A percentile compares a stretch with the other conserved stretches of the same genome.
These are phyloP conservation scores for Sinodicranocentrus sp. DNA, from an alignment of 2,888 invertebrate genomes.

Conservation along the genomic window DNA sequence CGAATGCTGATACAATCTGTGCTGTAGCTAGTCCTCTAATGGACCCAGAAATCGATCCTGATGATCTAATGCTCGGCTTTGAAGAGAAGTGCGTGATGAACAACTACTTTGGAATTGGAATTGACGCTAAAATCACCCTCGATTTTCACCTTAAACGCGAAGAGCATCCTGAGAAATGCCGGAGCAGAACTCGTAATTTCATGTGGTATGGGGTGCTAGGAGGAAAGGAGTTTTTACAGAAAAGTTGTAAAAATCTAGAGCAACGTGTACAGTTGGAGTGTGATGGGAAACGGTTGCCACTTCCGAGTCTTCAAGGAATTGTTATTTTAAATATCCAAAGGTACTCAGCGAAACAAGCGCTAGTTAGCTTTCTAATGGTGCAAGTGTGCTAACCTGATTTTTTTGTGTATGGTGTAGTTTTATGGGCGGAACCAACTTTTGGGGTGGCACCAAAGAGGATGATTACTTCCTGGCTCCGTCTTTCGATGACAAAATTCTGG, in stretches of 20 bases:
- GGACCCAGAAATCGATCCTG: slow-evolving; percentile 85
- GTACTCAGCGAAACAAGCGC: slow-evolving; percentile 78
- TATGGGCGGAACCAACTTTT: slow-evolving; percentile 99
- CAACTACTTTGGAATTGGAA: slow-evolving; percentile 98
- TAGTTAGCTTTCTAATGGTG: no score
- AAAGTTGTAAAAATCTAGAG: slow-evolving; percentile 97
- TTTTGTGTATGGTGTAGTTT: slow-evolving; percentile 83
- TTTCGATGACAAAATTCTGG: slow-evolving; percentile 96
- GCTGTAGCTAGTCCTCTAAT: slow-evolving; percentile 94
- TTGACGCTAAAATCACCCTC: slow-evolving; percentile 97
- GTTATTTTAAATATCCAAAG: slow-evolving; percentile 97
- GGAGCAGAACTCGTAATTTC: slow-evolving; percentile 95
- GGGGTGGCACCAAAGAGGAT: slow-evolving; percentile 96
- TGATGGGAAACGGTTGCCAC: slow-evolving; percentile 95
- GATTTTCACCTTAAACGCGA: slow-evolving; percentile 98
- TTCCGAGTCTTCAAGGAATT: slow-evolving; percentile 97
- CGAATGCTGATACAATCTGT: slow-evolving; percentile 97
- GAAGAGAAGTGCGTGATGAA: slow-evolving; percentile 98
- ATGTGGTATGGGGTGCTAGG: slow-evolving; percentile 90
- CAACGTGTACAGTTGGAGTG: slow-evolving; percentile 97
- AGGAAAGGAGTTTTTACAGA: slow-evolving; percentile 83
- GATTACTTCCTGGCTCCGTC: slow-evolving; percentile 95
- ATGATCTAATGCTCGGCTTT: slow-evolving; percentile 78
- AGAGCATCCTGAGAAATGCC: slow-evolving; percentile 97
- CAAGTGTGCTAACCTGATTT: no score